These are phyloP conservation scores for Dromococcyx pavoninus DNA, from an alignment of 2,797 vertebrate genomes.

Conservation along the genomic window DNA sequence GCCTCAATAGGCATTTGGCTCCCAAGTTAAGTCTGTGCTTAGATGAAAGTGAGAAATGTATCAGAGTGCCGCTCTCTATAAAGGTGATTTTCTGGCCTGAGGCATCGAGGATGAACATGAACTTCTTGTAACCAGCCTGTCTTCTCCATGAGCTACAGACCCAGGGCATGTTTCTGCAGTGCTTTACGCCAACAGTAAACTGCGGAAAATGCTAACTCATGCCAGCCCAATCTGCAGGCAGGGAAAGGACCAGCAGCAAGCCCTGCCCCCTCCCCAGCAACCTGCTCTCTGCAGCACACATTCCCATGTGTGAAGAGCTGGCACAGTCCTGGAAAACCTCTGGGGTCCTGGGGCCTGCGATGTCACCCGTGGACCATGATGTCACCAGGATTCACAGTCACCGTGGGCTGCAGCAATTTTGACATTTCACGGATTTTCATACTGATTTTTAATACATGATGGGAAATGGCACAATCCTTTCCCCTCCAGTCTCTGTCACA, in stretches of 20 bases:
- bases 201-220: background rate
- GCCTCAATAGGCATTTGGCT: background rate
- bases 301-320: background rate
- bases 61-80: background rate
- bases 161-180: rapidly evolving
- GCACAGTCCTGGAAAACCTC: background rate
- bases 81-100: background rate
- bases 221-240: background rate
- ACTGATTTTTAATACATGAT: background rate
- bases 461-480: conserved; percentile 18
- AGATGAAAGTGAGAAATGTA: rapidly evolving
- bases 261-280: background rate
- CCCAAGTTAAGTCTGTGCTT: background rate
- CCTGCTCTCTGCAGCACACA: background rate
- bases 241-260: background rate
- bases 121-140: background rate
- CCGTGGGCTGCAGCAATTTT: background rate
- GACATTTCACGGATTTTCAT: background rate
- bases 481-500: conserved; percentile 19
- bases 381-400: background rate
- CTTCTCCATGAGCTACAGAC: background rate
- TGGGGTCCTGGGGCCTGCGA: rapidly evolving
- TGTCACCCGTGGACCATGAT: rapidly evolving
- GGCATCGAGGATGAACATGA: background rate
- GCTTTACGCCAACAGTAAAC: background rate